Evolutionary conservation across 2,888 invertebrate genomes (phyloP).

Genomic region (Macrostomum cliftonense): DNA sequence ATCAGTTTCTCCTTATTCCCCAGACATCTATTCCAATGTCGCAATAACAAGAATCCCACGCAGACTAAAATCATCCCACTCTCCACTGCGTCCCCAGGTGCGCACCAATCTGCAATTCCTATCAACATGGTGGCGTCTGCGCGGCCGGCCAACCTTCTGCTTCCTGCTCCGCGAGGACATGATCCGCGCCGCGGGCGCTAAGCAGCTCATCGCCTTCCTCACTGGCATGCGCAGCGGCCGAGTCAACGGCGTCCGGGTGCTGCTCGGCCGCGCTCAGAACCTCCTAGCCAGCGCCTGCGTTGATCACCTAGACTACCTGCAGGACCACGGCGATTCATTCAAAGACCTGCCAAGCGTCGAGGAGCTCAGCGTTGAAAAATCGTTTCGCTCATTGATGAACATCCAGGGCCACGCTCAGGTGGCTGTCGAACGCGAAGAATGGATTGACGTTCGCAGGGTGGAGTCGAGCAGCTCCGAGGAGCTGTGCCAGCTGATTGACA

Average conservation of each 20-base stretch:
- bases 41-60: too few species aligned
- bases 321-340: conserved; percentile 22
- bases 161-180: conserved; percentile 63
- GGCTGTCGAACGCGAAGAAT: too few species aligned
- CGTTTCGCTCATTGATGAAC: conserved; percentile 1
- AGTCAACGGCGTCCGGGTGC: conserved; percentile 82
- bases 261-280: conserved; percentile 53
- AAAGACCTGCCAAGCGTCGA: not conserved
- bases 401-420: too few species aligned
- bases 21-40: too few species aligned
- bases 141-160: conserved; percentile 89
- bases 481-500: too few species aligned
- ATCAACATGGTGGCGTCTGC: conserved; percentile 85
- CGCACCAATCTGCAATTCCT: conserved; percentile 83
- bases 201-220: conserved; percentile 74
- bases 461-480: too few species aligned
- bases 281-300: conserved; percentile 29
- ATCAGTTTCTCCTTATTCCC: too few species aligned
- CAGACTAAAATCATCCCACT: too few species aligned
- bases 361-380: conserved; percentile 3
- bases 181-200: conserved; percentile 45
- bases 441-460: too few species aligned
- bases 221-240: conserved; percentile 91
- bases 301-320: conserved; percentile 94
- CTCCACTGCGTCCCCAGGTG: too few species aligned